Base-by-base conservation (phyloP, 2,113 vertebrate genomes). In the Sula dactylatra region DNA sequence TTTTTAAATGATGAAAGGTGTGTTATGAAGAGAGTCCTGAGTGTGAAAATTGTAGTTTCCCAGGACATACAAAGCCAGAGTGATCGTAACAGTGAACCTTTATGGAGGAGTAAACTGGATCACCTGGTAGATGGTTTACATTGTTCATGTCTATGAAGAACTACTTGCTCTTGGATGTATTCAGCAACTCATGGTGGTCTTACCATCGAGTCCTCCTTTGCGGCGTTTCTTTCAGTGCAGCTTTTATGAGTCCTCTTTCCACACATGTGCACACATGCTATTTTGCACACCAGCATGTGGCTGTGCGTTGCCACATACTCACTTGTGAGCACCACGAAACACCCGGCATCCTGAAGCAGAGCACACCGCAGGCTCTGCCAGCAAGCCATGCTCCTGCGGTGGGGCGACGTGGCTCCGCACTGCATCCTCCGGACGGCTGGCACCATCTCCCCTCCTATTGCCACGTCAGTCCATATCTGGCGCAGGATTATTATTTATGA, bases 131-230 rank as follows among this genome's bases (percentile, higher is more conserved):
- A 9, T 11, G 18, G 31, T 19, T 54, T 32, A 8, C 24, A 1
- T 45, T 8, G 47, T 38, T 84, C 29, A 1, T 5, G 21, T 11
- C 44, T 11, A 2, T 0, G 77, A 15, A 26, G 55, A 32, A 27
- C 24, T 5, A 14, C 1, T 25, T 1, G 16, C 62, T n/a, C 14
- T n/a, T 0, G 49, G 54, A 4, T 0, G 1, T 3, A 8, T 27
- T 11, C 40, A 13, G 65, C 29, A 16, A 14, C 34, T 9, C 1
- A 0, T 9, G 54, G 29, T 26, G 56, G 29, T 13, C 45, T 52
- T 10, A 5, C 40, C 64, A 25, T 0, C 1, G 5, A 24, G 21
- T 31, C 29, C 56, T 81, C 71, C 84, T 9, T 7, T 32, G 49
- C 4, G 1, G 38, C 31, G 0, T 3, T 9, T 2, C 55, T 8